Evolutionary conservation across 2,888 invertebrate genomes (phyloP).

Genomic region (Synergus umbraculus): DNA sequence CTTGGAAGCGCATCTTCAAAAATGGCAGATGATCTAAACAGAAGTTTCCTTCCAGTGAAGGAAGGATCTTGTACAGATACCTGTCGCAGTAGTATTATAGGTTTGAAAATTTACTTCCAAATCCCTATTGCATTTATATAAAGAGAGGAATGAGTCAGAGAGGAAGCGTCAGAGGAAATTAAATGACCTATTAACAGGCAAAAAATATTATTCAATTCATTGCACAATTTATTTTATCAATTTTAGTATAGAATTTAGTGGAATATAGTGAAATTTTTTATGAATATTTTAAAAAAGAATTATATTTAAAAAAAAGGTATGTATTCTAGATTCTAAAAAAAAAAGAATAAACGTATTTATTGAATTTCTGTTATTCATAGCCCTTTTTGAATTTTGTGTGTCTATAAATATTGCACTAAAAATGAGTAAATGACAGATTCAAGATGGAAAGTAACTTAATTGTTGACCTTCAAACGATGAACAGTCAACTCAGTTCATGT

Average conservation of each 20-base stretch:
- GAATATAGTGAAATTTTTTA: background rate
- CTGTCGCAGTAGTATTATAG: conserved; percentile 63
- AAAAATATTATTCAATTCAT: background rate
- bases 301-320: background rate
- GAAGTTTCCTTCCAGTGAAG: conserved; percentile 65
- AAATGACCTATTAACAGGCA: background rate
- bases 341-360: too few species aligned
- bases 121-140: background rate
- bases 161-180: background rate
- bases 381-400: background rate
- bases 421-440: background rate
- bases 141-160: background rate
- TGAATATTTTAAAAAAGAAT: background rate
- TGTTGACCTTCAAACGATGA: background rate
- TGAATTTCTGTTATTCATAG: background rate
- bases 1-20: background rate
- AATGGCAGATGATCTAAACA: conserved; percentile 69
- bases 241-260: background rate
- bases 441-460: background rate
- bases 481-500: background rate
- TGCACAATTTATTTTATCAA: background rate
- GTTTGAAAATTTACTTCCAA: conserved; percentile 55
- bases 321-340: too few species aligned
- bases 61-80: conserved; percentile 67
- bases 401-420: background rate